These are phyloP conservation scores for Ictalurus furcatus DNA, from an alignment of 2,113 vertebrate species.

Conservation along the genomic window DNA sequence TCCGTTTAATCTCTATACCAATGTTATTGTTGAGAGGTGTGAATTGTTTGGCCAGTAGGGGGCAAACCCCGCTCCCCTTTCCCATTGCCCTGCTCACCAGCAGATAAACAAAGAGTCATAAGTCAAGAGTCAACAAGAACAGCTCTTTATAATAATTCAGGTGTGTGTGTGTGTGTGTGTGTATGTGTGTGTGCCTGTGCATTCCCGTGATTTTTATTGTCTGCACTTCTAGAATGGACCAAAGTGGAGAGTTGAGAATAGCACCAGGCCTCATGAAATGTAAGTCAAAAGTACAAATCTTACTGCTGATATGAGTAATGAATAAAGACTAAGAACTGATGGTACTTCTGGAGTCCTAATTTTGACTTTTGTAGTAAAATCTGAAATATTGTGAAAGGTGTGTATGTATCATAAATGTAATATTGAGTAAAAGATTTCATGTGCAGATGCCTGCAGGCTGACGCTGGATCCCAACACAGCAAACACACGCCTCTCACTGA, in stretches of 20 bases:
- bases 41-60: no score
- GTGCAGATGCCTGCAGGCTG: slow-evolving; percentile 18
- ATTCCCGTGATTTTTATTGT: neutral
- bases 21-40: no score
- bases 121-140: no score
- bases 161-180: neutral
- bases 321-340: neutral
- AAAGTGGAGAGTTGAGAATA: neutral
- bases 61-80: no score
- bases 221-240: neutral
- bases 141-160: no score
- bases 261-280: slow-evolving; percentile 25
- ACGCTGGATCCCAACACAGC: slow-evolving; percentile 27
- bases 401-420: neutral
- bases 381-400: neutral
- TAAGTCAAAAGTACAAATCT: neutral
- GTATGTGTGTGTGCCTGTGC: neutral
- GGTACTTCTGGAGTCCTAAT: neutral
- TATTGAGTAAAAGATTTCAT: neutral
- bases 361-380: neutral
- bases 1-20: no score
- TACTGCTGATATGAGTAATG: neutral
- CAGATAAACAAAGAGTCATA: no score
- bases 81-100: no score
- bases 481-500: slow-evolving; percentile 4